Evolutionary conservation across 2,888 invertebrate genomes (phyloP).

Genomic region (Plagodis dolabraria): DNA sequence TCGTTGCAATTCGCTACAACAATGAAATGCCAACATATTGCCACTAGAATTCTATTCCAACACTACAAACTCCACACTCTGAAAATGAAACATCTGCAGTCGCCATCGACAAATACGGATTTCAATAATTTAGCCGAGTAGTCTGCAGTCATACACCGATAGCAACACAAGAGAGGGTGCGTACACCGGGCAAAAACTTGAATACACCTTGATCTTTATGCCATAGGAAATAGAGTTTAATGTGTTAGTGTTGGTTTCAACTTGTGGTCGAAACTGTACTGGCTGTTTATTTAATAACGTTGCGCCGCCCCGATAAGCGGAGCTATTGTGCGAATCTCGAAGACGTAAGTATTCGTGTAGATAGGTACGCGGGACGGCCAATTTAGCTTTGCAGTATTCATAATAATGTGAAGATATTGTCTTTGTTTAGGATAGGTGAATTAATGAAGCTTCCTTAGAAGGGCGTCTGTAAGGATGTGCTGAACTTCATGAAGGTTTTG

Average conservation of each 20-base stretch:
- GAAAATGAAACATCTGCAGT: conserved; percentile 48
- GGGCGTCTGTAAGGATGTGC: background rate
- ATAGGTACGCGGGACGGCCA: conserved; percentile 32
- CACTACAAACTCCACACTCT: conserved; percentile 31
- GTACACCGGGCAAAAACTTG: conserved; percentile 25
- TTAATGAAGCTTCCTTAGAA: conserved; percentile 15
- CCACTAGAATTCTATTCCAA: conserved; percentile 17
- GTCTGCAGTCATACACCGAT: conserved; percentile 53
- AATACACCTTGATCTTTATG: conserved; percentile 17
- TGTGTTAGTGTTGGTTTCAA: conserved; percentile 6
- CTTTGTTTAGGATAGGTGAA: conserved; percentile 25
- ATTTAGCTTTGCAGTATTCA: conserved; percentile 32
- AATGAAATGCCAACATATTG: conserved; percentile 16
- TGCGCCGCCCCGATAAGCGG: conserved; percentile 70
- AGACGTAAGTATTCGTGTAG: conserved; percentile 43
- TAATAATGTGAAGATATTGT: conserved; percentile 21
- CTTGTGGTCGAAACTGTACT: conserved; percentile 35
- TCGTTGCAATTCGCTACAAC: conserved; percentile 8
- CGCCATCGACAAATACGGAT: conserved; percentile 51
- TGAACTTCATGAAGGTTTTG: background rate
- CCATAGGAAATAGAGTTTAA: conserved; percentile 10
- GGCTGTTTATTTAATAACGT: conserved; percentile 79
- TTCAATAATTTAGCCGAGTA: conserved; percentile 61
- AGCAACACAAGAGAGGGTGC: conserved; percentile 56
- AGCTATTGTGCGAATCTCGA: conserved; percentile 61